Evolutionary conservation across 2,888 invertebrate species (phyloP), one percentile per base, ranked within the genome.

Genomic region (Agrochola litura): DNA sequence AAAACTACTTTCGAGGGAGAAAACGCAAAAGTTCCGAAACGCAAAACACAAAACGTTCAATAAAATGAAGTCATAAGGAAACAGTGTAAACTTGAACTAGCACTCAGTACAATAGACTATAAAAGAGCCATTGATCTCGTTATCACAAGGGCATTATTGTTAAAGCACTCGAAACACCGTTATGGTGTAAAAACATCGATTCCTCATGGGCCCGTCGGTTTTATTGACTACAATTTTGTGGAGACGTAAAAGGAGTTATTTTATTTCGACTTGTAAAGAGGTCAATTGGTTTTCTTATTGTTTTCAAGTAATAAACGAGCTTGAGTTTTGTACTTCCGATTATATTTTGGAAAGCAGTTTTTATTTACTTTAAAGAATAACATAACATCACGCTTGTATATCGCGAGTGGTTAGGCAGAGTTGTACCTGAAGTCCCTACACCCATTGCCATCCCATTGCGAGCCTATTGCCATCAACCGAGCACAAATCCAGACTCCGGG

Each of bases 121-220:
- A 83, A 87, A 86, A 79, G 61, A 82, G 77, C 82, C 81, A 88
- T 81, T 85, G 89, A 76, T 87, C 85, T 83, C 71, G 67, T 88
- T 86, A 89, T 88, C 87, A 81, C 78, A 87, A 88, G 85, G 87
- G 82, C 81, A 78, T 74, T 79, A 77, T 74, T 85, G 85, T 88
- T 78, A 70, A 73, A 77, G 74, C 77, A 68, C 77, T 85, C 75
- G 65, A 58, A 82, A 74, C 77, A 79, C 82, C 77, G 81, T 85
- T 81, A 84, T 66, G 74, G 81, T 69, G 82, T 89, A 70, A 86
- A 88, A 83, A 84, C 88, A 78, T 75, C 69, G 77, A 87, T 86
- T 82, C 56, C 46, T 79, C 79, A 84, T 67, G 67, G 65, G 52
- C 68, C 76, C 66, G 64, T 65, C 72, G 52, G 64, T 79, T 82